phyloP scores from a whole-genome alignment of 2,888 invertebrate species.

The Apocheima hispidaria region DNA sequence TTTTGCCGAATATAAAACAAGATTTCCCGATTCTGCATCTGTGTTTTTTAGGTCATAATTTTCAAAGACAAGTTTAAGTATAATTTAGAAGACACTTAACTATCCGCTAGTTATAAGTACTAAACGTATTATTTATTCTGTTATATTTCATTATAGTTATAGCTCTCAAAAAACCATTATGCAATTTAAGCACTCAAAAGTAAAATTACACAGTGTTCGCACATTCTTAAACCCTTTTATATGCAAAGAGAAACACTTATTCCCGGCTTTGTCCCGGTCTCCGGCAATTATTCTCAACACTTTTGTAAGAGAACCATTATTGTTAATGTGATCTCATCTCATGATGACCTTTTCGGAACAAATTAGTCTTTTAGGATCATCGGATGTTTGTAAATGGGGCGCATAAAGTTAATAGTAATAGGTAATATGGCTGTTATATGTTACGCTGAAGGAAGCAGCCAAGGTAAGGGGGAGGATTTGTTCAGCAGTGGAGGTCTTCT shows the following conservation, averaged over 20 bases:
- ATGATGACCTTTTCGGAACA: slow-evolving; percentile 21
- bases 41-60: no score
- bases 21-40: no score
- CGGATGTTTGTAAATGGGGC: slow-evolving; percentile 4
- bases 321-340: slow-evolving; percentile 22
- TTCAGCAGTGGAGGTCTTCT: no score
- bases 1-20: no score
- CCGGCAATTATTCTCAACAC: slow-evolving; percentile 41
- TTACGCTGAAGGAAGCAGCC: no score
- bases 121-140: no score
- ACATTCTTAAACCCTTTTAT: slow-evolving; percentile 41
- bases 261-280: slow-evolving; percentile 27
- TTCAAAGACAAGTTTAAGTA: no score
- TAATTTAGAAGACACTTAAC: no score
- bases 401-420: slow-evolving; percentile 4
- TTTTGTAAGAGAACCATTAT: slow-evolving; percentile 28
- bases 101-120: no score
- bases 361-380: slow-evolving; percentile 20
- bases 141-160: no score
- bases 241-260: slow-evolving; percentile 38
- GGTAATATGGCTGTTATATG: background rate
- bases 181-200: slow-evolving; percentile 31
- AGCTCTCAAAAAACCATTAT: slow-evolving; percentile 12
- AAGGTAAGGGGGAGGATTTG: no score
- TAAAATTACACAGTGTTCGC: slow-evolving; percentile 25